Evolutionary conservation across 2,888 invertebrate species (phyloP).

Genomic region (Endomychus coccineus): DNA sequence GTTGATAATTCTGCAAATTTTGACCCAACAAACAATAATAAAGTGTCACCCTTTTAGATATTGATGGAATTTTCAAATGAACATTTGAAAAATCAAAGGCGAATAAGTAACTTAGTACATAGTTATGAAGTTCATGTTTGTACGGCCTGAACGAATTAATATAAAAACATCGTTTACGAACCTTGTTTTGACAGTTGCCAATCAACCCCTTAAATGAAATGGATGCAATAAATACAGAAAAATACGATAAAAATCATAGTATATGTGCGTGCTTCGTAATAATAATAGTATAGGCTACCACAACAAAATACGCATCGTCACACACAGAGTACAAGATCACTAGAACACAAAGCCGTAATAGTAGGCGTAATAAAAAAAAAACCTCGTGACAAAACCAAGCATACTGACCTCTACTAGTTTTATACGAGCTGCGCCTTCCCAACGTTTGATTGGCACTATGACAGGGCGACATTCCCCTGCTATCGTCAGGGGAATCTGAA

Average conservation of each 20-base stretch:
- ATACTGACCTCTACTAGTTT: constrained; percentile 75
- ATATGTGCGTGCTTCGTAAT: constrained; percentile 20
- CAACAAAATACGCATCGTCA: constrained; percentile 19
- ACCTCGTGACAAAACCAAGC: neutral
- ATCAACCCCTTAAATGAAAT: constrained; percentile 35
- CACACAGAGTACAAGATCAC: constrained; percentile 15
- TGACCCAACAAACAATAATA: too few relatives aligned
- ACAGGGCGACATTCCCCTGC: constrained; percentile 66
- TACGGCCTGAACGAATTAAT: neutral
- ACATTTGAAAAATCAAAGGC: too few relatives aligned
- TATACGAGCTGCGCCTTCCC: constrained; percentile 78
- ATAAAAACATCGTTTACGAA: neutral
- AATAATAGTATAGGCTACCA: constrained; percentile 16
- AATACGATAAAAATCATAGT: constrained; percentile 17
- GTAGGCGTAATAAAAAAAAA: neutral
- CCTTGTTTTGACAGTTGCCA: too few relatives aligned
- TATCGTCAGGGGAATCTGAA: constrained; percentile 68
- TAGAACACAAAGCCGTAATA: constrained; percentile 16
- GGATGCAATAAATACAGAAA: constrained; percentile 27
- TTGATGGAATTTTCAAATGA: too few relatives aligned
- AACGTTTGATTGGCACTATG: constrained; percentile 57
- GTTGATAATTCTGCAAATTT: too few relatives aligned
- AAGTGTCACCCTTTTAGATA: too few relatives aligned
- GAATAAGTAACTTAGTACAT: too few relatives aligned
- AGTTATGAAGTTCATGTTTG: neutral